A percentile compares a stretch with the other conserved stretches of the same genome.
These are phyloP conservation scores for Brachyptera putata DNA, from an alignment of 2,888 invertebrate genomes.

Conservation along the genomic window DNA sequence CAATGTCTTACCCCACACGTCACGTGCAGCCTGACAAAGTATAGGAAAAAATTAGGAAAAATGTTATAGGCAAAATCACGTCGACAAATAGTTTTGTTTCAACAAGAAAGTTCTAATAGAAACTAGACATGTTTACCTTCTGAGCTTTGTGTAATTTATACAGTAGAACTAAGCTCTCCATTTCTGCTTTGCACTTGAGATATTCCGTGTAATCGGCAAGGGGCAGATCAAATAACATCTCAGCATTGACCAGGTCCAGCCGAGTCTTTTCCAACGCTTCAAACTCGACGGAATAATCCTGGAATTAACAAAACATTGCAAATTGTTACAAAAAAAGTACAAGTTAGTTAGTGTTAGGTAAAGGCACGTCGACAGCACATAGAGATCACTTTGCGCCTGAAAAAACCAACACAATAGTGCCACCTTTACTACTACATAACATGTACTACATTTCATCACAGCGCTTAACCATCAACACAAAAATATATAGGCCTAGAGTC, in stretches of 20 bases:
- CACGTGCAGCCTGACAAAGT: slow-evolving; percentile 62
- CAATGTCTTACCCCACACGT: slow-evolving; percentile 78
- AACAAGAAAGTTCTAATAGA: too few relatives aligned
- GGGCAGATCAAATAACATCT: slow-evolving; percentile 82
- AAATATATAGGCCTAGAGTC: too few relatives aligned
- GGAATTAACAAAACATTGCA: slow-evolving; percentile 33
- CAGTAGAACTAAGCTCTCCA: slow-evolving; percentile 61
- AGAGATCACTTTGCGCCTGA: neutral
- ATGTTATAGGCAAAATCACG: too few relatives aligned
- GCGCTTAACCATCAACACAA: too few relatives aligned
- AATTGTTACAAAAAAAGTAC: slow-evolving; percentile 9
- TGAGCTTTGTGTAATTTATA: slow-evolving; percentile 77
- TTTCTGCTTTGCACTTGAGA: slow-evolving; percentile 59
- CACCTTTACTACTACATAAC: too few relatives aligned
- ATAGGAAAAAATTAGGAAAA: slow-evolving; percentile 29
- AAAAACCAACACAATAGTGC: neutral
- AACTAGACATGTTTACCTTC: too few relatives aligned
- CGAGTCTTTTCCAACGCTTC: slow-evolving; percentile 62
- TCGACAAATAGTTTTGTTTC: too few relatives aligned
- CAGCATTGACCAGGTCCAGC: slow-evolving; percentile 63
- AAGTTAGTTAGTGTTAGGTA: neutral
- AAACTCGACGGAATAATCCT: slow-evolving; percentile 63
- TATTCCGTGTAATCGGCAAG: slow-evolving; percentile 79
- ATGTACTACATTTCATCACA: too few relatives aligned
- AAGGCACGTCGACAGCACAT: neutral